Percentiles rank a stretch among this genome's conserved stretches.
phyloP scores from a whole-genome alignment of 2,888 invertebrate species.

The Drosophila siamana region DNA sequence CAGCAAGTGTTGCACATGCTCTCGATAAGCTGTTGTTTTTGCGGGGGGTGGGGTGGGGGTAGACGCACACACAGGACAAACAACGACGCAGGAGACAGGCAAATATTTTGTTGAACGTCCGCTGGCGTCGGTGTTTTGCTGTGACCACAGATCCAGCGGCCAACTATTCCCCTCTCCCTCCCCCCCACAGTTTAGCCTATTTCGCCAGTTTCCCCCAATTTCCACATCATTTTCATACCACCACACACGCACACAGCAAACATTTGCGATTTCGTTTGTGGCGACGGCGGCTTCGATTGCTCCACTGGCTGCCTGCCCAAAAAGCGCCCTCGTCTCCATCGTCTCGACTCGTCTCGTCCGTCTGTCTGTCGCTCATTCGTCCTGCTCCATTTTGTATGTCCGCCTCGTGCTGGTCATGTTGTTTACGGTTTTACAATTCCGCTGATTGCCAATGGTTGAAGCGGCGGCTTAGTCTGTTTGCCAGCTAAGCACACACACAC shows the following conservation, averaged over 20 bases:
- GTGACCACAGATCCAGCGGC: slow-evolving; percentile 25
- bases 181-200: too few species aligned
- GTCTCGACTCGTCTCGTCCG: too few species aligned
- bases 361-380: not conserved
- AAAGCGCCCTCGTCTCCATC: not conserved
- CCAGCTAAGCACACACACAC: slow-evolving; percentile 30
- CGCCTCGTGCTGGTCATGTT: slow-evolving; percentile 47
- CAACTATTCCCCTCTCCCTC: slow-evolving; percentile 22
- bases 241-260: slow-evolving; percentile 28
- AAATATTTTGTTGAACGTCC: slow-evolving; percentile 46
- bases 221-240: slow-evolving; percentile 44
- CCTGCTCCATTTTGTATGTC: not conserved
- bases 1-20: not conserved
- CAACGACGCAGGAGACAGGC: slow-evolving; percentile 25
- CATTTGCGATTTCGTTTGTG: slow-evolving; percentile 62
- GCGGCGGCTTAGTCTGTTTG: slow-evolving; percentile 62
- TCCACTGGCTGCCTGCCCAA: slow-evolving; percentile 30
- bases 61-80: not conserved
- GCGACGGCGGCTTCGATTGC: slow-evolving; percentile 60
- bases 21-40: slow-evolving; percentile 8
- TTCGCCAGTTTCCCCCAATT: slow-evolving; percentile 39
- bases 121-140: slow-evolving; percentile 38
- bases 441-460: slow-evolving; percentile 71
- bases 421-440: slow-evolving; percentile 76
- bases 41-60: too few species aligned